phyloP scores from a whole-genome alignment of 2,888 invertebrate genomes.

The Meteorus cinctellus region DNA sequence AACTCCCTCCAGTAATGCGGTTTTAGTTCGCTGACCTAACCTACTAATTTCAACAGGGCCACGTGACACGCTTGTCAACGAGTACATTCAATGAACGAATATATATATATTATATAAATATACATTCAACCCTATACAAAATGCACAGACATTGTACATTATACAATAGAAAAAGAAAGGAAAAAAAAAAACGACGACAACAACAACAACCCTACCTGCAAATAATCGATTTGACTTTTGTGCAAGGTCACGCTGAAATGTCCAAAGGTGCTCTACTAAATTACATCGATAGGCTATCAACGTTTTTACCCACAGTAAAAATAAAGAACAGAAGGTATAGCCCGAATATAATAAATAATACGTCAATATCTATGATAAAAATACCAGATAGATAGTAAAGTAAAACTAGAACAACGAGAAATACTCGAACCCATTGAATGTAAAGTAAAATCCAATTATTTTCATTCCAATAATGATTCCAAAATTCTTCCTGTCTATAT shows the following conservation, averaged over 20 bases:
- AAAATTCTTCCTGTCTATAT: too few relatives aligned
- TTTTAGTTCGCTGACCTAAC: constrained; percentile 60
- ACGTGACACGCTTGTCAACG: constrained; percentile 53
- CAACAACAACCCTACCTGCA: not conserved
- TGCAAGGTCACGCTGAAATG: too few relatives aligned
- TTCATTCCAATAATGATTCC: too few relatives aligned
- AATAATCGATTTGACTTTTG: too few relatives aligned
- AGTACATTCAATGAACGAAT: constrained; percentile 12
- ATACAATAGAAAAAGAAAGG: not conserved
- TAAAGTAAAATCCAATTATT: too few relatives aligned
- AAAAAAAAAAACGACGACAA: not conserved
- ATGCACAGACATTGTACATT: not conserved
- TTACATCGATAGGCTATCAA: not conserved
- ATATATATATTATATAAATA: not conserved
- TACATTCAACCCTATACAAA: not conserved
- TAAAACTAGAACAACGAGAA: too few relatives aligned
- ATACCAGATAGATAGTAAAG: too few relatives aligned
- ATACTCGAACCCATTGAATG: too few relatives aligned
- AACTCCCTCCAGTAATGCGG: constrained; percentile 54
- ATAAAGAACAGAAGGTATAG: too few relatives aligned
- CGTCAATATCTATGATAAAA: too few relatives aligned
- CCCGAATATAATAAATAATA: too few relatives aligned
- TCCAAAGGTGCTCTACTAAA: not conserved
- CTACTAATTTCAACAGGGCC: constrained; percentile 59
- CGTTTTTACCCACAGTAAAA: too few relatives aligned